phyloP scores from a whole-genome alignment of 2,113 vertebrate genomes.

The Vidua macroura region DNA sequence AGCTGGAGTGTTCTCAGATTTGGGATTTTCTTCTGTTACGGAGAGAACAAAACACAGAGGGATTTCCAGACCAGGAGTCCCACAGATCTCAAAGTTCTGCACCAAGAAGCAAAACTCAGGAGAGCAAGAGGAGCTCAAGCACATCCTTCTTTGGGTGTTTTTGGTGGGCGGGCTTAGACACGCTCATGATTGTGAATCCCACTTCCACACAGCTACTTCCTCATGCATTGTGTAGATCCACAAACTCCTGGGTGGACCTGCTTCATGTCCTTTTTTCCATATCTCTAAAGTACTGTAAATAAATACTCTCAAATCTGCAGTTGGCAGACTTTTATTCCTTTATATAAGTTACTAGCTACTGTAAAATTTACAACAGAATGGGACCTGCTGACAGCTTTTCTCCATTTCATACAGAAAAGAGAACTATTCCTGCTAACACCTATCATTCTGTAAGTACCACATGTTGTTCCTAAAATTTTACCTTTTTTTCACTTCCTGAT shows the following conservation, averaged over 20 bases:
- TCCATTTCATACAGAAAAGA: slow-evolving; percentile 50
- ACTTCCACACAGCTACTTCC: background rate
- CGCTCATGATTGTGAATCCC: background rate
- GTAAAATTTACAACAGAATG: background rate
- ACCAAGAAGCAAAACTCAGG: background rate
- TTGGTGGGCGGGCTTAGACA: background rate
- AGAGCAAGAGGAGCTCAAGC: background rate
- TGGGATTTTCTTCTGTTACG: background rate
- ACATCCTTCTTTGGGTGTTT: background rate
- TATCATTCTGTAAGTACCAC: slow-evolving; percentile 48
- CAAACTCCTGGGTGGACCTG: background rate
- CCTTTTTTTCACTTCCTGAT: background rate
- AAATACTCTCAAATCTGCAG: background rate
- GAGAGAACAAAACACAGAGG: background rate
- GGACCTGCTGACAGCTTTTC: background rate
- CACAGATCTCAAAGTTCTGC: background rate
- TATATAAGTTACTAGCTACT: background rate
- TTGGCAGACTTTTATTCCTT: background rate
- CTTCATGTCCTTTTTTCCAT: background rate
- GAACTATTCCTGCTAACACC: background rate
- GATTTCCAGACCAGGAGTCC: background rate
- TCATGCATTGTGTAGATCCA: background rate
- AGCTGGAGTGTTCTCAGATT: background rate
- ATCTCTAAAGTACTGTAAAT: background rate
- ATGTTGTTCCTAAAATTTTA: background rate